Percentiles rank a stretch among this genome's conserved stretches.
These are phyloP conservation scores for Tillus elongatus DNA, from an alignment of 2,888 invertebrate species.

Conservation along the genomic window DNA sequence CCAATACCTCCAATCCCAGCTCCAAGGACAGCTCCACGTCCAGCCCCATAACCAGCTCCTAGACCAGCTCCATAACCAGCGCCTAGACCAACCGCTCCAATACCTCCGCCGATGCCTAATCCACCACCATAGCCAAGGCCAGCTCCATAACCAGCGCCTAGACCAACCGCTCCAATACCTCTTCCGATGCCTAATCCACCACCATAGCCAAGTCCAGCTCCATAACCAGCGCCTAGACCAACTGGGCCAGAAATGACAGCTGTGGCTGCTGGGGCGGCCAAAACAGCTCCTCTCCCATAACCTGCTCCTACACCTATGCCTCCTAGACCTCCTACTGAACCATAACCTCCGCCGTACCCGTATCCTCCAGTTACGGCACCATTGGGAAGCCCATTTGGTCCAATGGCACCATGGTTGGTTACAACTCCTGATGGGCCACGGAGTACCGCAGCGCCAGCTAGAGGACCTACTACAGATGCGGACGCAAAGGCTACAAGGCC, in stretches of 20 bases:
- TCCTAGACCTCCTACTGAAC: too few species aligned
- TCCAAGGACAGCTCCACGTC: too few species aligned
- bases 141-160: slow-evolving; percentile 12
- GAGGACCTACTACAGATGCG: slow-evolving; percentile 20
- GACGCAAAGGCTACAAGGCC: slow-evolving; percentile 14
- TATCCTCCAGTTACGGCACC: background rate
- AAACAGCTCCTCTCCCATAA: slow-evolving; percentile 13
- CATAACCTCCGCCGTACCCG: background rate
- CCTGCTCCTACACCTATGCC: too few species aligned
- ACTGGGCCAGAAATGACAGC: background rate
- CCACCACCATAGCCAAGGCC: slow-evolving; percentile 13
- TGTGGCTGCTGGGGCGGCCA: slow-evolving; percentile 6
- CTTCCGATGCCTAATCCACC: slow-evolving; percentile 9
- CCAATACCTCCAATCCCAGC: too few species aligned
- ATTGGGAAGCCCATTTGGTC: slow-evolving; percentile 12
- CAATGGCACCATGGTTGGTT: slow-evolving; percentile 21
- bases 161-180: too few species aligned
- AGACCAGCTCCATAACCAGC: too few species aligned
- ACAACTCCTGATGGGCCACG: slow-evolving; percentile 21
- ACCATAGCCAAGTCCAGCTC: slow-evolving; percentile 13
- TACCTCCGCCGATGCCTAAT: slow-evolving; percentile 8
- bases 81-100: slow-evolving; percentile 4
- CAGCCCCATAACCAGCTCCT: too few species aligned
- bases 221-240: slow-evolving; percentile 10
- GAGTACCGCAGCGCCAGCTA: slow-evolving; percentile 14